Base-by-base conservation (phyloP, 2,888 invertebrate genomes). In the Hirtodrosophila confusa region DNA sequence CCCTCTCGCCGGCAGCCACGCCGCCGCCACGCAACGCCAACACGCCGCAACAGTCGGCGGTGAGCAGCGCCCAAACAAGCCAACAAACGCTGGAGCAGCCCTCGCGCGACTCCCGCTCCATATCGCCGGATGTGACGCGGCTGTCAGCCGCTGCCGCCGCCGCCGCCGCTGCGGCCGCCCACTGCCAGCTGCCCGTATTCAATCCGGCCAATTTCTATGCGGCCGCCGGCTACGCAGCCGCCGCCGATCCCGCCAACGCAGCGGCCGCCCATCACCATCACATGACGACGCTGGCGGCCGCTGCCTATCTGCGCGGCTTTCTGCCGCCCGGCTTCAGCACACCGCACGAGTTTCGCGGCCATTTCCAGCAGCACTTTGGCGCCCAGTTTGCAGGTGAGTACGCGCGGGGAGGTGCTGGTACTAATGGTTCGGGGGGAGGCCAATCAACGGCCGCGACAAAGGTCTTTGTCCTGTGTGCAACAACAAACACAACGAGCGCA, bases 141-240 rank as follows among this genome's bases (percentile, higher is more conserved):
- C 9, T 31, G 7, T 31, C 31, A 31, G 31, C 31, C 31, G 31
- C 31, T 31, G 31, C 90, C 7, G 91, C 91, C 9, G 91, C 90
- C 1, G 91, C 90, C 0, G 90, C 91, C 11, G 90, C 91, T 3
- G 90, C 90, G 2, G 90, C 90, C 51, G 91, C 90, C 71, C 90
- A 90, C 80, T 91, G 91, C 65, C 91, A 91, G 68, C 74, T 91
- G 76, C 91, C 91, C 23, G 91, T 91, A 4, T 91, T 91, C 74
- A 91, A 91, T 89, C 91, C 91, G 60, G 91, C 91, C 40, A 90
- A 90, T 64, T 91, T 91, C 64, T 91, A 91, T 77, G 91, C 91
- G 5, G 91, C 91, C 67, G 91, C 91, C 72, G 91, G 91, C 47
- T 91, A 91, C 73, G 90, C 90, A 3, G 91, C 91, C 47, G 91